A percentile compares a stretch with the other conserved stretches of the same genome.
Evolutionary conservation across 1,140 invertebrate genomes (phyloP).

Genomic region (Zaprionus vittiger): DNA sequence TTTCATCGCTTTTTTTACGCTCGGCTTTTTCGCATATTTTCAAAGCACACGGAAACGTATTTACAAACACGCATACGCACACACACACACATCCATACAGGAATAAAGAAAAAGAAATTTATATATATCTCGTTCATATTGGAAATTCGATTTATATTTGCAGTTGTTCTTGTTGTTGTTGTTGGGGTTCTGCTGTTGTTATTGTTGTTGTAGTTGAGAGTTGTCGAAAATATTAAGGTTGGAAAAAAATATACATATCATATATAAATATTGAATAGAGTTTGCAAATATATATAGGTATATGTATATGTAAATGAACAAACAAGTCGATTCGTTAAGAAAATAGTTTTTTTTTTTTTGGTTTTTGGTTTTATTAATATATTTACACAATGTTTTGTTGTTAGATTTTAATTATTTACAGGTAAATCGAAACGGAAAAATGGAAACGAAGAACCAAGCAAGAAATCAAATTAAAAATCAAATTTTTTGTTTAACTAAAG

Average conservation of each 20-base stretch:
- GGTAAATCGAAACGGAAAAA: slow-evolving; percentile 56
- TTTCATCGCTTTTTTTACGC: neutral
- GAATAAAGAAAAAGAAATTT: slow-evolving; percentile 32
- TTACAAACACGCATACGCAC: slow-evolving; percentile 28
- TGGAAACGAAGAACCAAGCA: slow-evolving; percentile 63
- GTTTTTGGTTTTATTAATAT: slow-evolving; percentile 59
- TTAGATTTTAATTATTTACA: slow-evolving; percentile 79
- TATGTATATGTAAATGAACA: slow-evolving; percentile 79
- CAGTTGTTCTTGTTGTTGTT: slow-evolving; percentile 49
- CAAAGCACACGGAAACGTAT: slow-evolving; percentile 29
- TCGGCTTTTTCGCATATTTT: slow-evolving; percentile 3
- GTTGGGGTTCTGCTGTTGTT: slow-evolving; percentile 47
- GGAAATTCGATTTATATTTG: slow-evolving; percentile 63
- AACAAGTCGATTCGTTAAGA: slow-evolving; percentile 71
- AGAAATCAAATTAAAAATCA: slow-evolving; percentile 59
- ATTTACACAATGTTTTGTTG: slow-evolving; percentile 71
- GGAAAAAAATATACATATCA: slow-evolving; percentile 75
- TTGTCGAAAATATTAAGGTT: slow-evolving; percentile 68
- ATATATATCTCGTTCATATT: slow-evolving; percentile 33
- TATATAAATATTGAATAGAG: slow-evolving; percentile 83
- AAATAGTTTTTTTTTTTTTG: slow-evolving; percentile 53
- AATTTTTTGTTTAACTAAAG: slow-evolving; percentile 58
- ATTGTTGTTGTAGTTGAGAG: slow-evolving; percentile 50
- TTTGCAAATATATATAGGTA: slow-evolving; percentile 76
- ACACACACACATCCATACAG: slow-evolving; percentile 8